Percentiles rank a stretch among this genome's conserved stretches.
phyloP scores from a whole-genome alignment of 1,140 invertebrate genomes.

The Teleogryllus occipitalis region DNA sequence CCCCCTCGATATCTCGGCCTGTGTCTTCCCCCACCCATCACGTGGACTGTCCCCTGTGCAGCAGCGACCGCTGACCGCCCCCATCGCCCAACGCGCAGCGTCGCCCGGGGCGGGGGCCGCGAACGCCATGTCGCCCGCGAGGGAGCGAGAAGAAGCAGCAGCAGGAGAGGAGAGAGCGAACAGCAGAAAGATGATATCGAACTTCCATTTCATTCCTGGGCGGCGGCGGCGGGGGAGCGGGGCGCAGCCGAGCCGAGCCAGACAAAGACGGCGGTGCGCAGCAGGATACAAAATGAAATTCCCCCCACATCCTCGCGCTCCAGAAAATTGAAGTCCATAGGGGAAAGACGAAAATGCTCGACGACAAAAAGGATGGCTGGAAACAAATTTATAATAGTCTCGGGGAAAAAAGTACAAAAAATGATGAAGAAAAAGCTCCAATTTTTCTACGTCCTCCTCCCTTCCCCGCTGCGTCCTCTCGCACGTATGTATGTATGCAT shows the following conservation, averaged over 20 bases:
- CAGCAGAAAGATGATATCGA: constrained; percentile 32
- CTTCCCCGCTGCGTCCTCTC: too few species aligned
- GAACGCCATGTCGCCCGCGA: too few species aligned
- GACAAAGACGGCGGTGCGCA: constrained; percentile 29
- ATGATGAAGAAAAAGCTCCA: constrained; percentile 17
- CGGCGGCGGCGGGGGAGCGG: constrained; percentile 23
- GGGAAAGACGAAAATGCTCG: constrained; percentile 28
- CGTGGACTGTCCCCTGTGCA: too few species aligned
- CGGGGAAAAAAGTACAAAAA: constrained; percentile 22
- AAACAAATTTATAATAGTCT: constrained; percentile 35
- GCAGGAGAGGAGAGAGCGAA: constrained; percentile 23
- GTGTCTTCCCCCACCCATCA: too few species aligned
- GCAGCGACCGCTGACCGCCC: too few species aligned
- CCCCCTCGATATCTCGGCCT: too few species aligned
- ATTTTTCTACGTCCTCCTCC: constrained; percentile 20
- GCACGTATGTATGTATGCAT: background rate
- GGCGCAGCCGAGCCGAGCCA: constrained; percentile 1
- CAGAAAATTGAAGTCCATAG: constrained; percentile 35
- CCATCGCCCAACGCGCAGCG: too few species aligned
- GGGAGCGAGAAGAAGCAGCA: too few species aligned
- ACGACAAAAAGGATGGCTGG: constrained; percentile 32
- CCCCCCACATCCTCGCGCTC: constrained; percentile 31
- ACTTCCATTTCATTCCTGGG: constrained; percentile 33
- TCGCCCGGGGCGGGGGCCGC: too few species aligned
- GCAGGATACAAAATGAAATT: constrained; percentile 36